Percentiles rank a stretch among this genome's conserved stretches.
Conservation (phyloP, 2,797 vertebrate species). For the Helarctos malayanus region DNA sequence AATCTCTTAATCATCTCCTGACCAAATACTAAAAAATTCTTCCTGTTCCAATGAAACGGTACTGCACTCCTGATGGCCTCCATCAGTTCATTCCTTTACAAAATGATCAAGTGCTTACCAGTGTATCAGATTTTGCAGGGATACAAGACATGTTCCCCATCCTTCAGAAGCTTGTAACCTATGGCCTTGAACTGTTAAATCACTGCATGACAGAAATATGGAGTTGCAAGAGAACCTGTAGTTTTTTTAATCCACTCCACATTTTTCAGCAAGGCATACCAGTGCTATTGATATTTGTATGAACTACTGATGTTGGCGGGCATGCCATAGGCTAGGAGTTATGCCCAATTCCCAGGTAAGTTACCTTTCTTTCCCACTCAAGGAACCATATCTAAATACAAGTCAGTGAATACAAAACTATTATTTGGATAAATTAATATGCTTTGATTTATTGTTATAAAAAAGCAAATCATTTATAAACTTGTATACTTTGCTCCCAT, state of each 20-base stretch:
- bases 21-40: neutral
- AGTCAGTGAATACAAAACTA: conserved; percentile 17
- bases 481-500: neutral
- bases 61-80: neutral
- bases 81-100: neutral
- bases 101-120: neutral
- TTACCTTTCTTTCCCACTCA: neutral
- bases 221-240: neutral
- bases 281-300: neutral
- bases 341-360: neutral
- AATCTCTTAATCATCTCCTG: neutral
- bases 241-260: neutral
- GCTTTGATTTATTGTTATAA: neutral
- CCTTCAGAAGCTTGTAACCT: neutral
- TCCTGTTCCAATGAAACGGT: neutral
- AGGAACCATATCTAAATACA: neutral
- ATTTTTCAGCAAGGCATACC: neutral
- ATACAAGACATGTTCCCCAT: neutral
- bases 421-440: neutral
- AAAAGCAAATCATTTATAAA: neutral
- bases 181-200: neutral
- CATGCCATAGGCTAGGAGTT: neutral
- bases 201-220: neutral
- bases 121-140: neutral
- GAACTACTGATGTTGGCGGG: rapidly evolving